Evolutionary conservation across 2,113 vertebrate genomes (phyloP).

Genomic region (Myotis lucifugus): DNA sequence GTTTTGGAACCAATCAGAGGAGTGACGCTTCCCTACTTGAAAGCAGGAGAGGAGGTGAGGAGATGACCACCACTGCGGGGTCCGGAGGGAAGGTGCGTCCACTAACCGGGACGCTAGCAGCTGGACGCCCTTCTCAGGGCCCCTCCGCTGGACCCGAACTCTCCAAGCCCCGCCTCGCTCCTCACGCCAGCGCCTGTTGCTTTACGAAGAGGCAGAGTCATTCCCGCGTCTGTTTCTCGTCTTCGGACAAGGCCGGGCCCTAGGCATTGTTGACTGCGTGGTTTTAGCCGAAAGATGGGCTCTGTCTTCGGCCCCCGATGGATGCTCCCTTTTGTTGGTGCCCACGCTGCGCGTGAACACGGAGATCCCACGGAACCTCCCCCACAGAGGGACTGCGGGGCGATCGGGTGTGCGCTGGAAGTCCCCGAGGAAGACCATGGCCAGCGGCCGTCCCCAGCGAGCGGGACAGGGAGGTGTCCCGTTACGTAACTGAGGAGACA

Average conservation of each 20-base stretch:
- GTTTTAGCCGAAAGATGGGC: not conserved
- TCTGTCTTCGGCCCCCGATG: constrained; percentile 45
- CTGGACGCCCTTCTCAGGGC: not conserved
- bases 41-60: too few relatives aligned
- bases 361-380: constrained; percentile 75
- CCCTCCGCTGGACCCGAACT: not conserved
- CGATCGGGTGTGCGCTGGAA: constrained; percentile 60
- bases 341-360: constrained; percentile 71
- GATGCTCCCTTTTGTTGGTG: constrained; percentile 79
- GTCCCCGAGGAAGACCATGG: constrained; percentile 79
- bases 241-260: not conserved
- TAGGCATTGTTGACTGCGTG: not conserved
- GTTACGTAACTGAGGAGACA: constrained; percentile 84
- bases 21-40: not conserved
- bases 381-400: constrained; percentile 62
- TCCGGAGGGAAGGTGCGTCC: not conserved
- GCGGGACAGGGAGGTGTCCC: constrained; percentile 82
- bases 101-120: accelerated
- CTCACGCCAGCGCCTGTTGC: accelerated
- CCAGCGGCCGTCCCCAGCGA: constrained; percentile 71
- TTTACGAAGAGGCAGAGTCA: not conserved
- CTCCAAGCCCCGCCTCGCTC: accelerated
- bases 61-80: accelerated
- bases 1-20: not conserved
- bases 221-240: not conserved